phyloP scores from a whole-genome alignment of 2,113 vertebrate species.

The Panthera leo region DNA sequence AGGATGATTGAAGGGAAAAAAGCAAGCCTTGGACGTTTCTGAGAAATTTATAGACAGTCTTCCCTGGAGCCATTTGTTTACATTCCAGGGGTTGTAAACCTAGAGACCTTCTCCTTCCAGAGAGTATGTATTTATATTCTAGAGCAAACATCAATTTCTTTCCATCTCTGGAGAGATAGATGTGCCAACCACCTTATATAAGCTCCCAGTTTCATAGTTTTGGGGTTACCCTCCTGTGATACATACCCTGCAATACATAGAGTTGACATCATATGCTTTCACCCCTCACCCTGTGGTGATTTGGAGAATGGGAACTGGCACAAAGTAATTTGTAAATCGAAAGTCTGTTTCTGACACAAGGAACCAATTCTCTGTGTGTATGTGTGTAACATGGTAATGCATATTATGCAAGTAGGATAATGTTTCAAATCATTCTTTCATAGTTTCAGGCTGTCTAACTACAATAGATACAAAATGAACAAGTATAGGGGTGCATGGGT shows the following conservation, averaged over 20 bases:
- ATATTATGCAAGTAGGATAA: neutral
- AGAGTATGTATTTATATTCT: constrained; percentile 37
- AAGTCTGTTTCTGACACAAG: neutral
- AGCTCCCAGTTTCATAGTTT: neutral
- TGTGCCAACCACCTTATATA: neutral
- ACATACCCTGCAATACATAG: rapidly evolving
- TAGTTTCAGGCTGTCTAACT: neutral
- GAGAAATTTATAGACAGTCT: constrained; percentile 40
- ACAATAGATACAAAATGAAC: neutral
- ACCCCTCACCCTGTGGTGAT: rapidly evolving
- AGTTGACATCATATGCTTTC: neutral
- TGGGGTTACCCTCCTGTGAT: neutral
- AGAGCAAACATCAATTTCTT: constrained; percentile 32
- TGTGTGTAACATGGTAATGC: neutral
- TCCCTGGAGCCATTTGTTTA: constrained; percentile 43
- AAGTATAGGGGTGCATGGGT: too few species aligned
- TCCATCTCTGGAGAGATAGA: neutral
- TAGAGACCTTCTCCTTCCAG: neutral
- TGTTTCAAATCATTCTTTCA: neutral
- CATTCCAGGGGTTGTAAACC: constrained; percentile 25
- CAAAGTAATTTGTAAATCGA: neutral
- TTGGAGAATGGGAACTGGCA: neutral
- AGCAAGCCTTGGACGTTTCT: neutral
- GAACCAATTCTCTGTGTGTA: neutral
- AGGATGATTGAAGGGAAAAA: constrained; percentile 21